Conservation (phyloP, 2,797 vertebrate species). For the Masticophis lateralis region DNA sequence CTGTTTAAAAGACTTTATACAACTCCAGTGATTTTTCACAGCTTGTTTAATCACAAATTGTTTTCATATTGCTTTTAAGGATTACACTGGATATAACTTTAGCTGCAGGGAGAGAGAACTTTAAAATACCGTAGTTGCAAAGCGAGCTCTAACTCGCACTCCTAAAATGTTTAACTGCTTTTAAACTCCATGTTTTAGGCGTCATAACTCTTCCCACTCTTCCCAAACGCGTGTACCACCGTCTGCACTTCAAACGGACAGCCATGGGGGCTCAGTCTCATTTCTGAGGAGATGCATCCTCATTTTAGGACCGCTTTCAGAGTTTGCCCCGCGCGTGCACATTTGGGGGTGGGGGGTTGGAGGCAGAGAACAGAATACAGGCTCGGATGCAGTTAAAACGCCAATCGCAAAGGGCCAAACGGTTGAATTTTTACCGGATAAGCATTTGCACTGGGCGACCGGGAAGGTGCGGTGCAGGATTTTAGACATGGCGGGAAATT, state of each 20-base stretch:
- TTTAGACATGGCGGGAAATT: not conserved
- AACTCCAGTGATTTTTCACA: not conserved
- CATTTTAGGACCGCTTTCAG: not conserved
- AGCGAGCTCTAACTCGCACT: not conserved
- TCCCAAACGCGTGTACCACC: not conserved
- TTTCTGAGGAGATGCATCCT: not conserved
- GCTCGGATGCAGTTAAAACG: not conserved
- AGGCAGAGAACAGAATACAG: not conserved
- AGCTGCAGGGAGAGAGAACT: not conserved
- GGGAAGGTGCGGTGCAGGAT: not conserved
- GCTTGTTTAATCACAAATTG: not conserved
- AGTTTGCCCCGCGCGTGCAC: not conserved
- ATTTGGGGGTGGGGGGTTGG: not conserved
- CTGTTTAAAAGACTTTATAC: too few species aligned
- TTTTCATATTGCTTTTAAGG: not conserved
- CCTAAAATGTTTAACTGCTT: not conserved
- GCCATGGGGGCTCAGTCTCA: not conserved
- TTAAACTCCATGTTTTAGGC: not conserved
- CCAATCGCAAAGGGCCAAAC: not conserved
- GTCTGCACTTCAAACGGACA: not conserved
- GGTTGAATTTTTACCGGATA: not conserved
- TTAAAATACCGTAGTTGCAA: not conserved
- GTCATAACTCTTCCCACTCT: not conserved
- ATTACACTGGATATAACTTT: not conserved
- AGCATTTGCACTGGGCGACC: not conserved